Conservation (phyloP, 2,113 vertebrate genomes). For the Conger conger region DNA sequence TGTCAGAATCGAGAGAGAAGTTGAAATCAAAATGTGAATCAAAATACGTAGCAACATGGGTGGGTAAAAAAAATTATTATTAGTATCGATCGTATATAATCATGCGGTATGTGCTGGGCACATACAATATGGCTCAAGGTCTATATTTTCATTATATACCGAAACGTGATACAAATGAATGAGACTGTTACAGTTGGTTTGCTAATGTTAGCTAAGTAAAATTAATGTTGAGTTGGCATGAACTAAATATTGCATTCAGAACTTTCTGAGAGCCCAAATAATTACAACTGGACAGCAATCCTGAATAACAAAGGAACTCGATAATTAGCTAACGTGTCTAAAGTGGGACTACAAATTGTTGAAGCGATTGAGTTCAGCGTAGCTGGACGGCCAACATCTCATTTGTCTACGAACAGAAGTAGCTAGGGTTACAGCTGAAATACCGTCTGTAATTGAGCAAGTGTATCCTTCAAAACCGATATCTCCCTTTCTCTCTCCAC, state of each 20-base stretch:
- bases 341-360: neutral
- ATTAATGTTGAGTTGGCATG: neutral
- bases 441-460: conserved; percentile 61
- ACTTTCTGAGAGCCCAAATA: neutral
- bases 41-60: neutral
- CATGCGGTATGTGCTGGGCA: neutral
- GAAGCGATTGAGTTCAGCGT: neutral
- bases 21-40: neutral
- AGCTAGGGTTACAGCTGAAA: neutral
- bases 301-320: neutral
- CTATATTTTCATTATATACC: neutral
- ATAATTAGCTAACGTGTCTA: neutral
- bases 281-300: neutral
- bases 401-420: neutral
- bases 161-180: neutral
- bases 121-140: too few species aligned
- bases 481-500: conserved; percentile 63
- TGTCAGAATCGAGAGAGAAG: conserved; percentile 8
- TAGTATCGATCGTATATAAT: neutral
- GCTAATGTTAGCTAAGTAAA: neutral
- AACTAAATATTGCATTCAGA: neutral
- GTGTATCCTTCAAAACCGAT: conserved; percentile 55
- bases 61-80: too few species aligned
- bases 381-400: neutral
- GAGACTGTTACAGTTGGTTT: neutral